Evolutionary conservation across 1,140 invertebrate genomes (phyloP).

Genomic region (Wasmannia auropunctata): DNA sequence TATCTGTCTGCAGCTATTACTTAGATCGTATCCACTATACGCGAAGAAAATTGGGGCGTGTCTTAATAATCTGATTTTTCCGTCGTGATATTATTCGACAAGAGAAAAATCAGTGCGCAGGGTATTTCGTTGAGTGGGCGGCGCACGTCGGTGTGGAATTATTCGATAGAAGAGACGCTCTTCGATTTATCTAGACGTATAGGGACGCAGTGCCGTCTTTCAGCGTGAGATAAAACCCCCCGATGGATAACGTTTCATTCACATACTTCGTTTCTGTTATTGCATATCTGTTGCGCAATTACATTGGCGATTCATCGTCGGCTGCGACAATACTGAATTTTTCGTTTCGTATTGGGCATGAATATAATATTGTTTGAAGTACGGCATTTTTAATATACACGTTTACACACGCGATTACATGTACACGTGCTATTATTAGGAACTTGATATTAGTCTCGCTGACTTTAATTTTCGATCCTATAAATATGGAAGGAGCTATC

Average conservation of each 20-base stretch:
- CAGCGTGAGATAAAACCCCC: not conserved
- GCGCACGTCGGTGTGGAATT: slow-evolving; percentile 11
- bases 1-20: not conserved
- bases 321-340: not conserved
- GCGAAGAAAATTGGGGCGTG: slow-evolving; percentile 6
- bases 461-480: not conserved
- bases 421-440: not conserved
- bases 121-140: slow-evolving; percentile 4
- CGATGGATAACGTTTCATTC: not conserved
- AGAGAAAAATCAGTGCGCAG: slow-evolving; percentile 15
- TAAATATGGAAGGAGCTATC: not conserved
- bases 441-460: not conserved
- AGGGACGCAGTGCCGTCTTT: slow-evolving; percentile 2
- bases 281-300: not conserved
- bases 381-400: not conserved
- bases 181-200: slow-evolving; percentile 20
- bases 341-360: not conserved
- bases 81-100: not conserved
- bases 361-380: not conserved
- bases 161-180: slow-evolving; percentile 33
- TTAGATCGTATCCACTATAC: not conserved
- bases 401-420: no score
- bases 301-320: not conserved
- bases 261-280: not conserved
- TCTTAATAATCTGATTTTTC: slow-evolving; percentile 24